These are phyloP conservation scores for Ichneumoninae sp. DNA, from an alignment of 2,888 invertebrate species.

Conservation along the genomic window DNA sequence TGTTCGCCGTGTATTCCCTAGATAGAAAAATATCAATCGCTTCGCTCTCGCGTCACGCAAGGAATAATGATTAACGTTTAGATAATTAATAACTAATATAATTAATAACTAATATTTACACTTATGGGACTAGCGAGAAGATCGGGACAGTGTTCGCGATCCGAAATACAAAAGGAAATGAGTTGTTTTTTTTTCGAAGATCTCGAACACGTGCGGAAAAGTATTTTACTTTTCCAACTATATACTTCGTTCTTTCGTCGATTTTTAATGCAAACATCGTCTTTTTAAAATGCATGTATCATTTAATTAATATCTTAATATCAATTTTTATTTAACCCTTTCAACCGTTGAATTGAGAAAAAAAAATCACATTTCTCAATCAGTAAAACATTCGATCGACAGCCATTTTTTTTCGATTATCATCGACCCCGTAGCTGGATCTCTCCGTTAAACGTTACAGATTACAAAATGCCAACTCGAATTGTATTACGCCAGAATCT, in stretches of 20 bases:
- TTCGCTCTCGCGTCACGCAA: constrained; percentile 41
- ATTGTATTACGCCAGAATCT: neutral
- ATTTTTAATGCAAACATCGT: constrained; percentile 23
- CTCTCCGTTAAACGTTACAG: neutral
- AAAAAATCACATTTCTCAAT: neutral
- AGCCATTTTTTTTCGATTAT: constrained; percentile 1
- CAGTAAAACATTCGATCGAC: neutral
- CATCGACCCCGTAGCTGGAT: neutral
- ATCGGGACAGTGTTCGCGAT: constrained; percentile 31
- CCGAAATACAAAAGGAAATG: neutral
- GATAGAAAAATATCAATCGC: constrained; percentile 66
- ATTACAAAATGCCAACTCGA: neutral
- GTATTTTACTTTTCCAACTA: neutral
- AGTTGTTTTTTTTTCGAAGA: neutral
- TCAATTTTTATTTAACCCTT: constrained; percentile 9
- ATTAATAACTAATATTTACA: constrained; percentile 61
- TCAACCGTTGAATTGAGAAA: constrained; percentile 8
- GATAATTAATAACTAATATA: constrained; percentile 29
- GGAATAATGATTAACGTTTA: constrained; percentile 41
- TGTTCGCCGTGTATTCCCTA: constrained; percentile 40
- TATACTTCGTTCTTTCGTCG: neutral
- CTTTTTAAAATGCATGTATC: constrained; percentile 18
- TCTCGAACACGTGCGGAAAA: neutral
- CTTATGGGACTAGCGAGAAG: constrained; percentile 55
- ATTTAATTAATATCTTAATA: constrained; percentile 19